phyloP scores from a whole-genome alignment of 2,797 vertebrate species.

The Columba guinea region DNA sequence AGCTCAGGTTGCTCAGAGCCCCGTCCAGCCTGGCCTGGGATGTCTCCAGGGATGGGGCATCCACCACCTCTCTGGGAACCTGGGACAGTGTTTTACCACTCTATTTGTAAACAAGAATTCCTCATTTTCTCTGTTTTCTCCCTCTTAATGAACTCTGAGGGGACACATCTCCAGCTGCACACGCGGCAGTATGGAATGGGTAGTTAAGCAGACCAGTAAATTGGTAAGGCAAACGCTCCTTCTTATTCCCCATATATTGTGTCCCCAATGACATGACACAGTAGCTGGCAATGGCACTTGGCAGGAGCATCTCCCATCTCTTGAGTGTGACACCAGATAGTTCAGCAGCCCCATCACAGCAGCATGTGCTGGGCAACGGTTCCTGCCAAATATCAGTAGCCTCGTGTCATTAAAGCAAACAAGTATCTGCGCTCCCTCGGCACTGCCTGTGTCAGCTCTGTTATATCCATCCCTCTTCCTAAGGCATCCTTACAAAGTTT shows the following conservation, averaged over 20 bases:
- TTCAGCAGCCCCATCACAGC: not conserved
- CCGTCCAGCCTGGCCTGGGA: too few species aligned
- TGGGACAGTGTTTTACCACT: too few species aligned
- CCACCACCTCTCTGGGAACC: too few species aligned
- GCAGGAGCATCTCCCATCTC: not conserved
- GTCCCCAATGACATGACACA: not conserved
- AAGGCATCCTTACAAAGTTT: not conserved
- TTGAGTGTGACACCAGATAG: not conserved
- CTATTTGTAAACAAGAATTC: not conserved
- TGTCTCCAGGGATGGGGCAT: too few species aligned
- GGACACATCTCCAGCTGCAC: not conserved
- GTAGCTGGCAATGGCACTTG: not conserved
- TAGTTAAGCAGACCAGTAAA: not conserved
- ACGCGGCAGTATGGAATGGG: not conserved
- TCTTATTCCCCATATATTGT: not conserved
- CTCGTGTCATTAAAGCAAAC: not conserved
- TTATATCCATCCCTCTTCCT: not conserved
- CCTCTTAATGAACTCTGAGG: accelerated
- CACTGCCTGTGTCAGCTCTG: not conserved
- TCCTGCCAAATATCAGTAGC: not conserved
- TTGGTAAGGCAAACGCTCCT: not conserved
- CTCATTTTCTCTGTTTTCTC: not conserved
- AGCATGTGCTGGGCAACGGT: accelerated
- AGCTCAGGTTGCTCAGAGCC: too few species aligned
- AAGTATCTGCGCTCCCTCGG: not conserved